Base-by-base conservation (phyloP, 2,797 vertebrate species). In the Dromococcyx pavoninus region DNA sequence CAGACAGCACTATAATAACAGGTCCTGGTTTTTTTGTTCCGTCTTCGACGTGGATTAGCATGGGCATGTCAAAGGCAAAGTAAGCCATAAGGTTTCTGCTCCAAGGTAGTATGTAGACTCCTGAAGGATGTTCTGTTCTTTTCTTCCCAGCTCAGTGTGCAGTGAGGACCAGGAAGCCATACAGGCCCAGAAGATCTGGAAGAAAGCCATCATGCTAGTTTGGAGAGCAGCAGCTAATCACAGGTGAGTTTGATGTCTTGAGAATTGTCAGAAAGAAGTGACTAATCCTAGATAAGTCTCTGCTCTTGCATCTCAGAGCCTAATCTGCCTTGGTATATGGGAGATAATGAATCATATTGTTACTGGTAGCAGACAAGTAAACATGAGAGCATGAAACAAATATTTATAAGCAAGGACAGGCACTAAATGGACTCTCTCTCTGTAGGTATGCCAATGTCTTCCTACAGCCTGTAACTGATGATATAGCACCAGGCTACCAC, bases 101-200 rank as follows among this genome's bases (percentile, higher is more conserved):
- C 8, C 4, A 9, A 69, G 71, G 43, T 51, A 72, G 9, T 18
- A 16, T 39, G 54, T 44, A 92, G 33, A 23, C 62, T 88, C 32
- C 76, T 78, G 60, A 95, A 87, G 64, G 53, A 94, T 43, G 46
- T 74, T 37, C 18, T 7, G 0, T 78, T 80, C 58, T 91, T 87
- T 79, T 94, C 79, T 92, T 95, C 91, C 89, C 91, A 99, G 99
- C 93, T 99, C 99, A 75, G 98, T 99, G 92, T 99, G 99, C 97
- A 99, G 99, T 89, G 99, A 99, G 96, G 99, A 99, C 96, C 98
- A 99, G 95, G 99, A 99, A 96, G 99, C 99, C 5, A 99, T 99
- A 94, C 99, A 99, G 96, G 99, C 99, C 89, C 99, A 99, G 97
- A 99, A 99, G 98, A 99, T 99, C 94, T 99, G 99, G 99, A 99